A percentile compares a stretch with the other conserved stretches of the same genome.
phyloP scores from a whole-genome alignment of 2,797 vertebrate genomes.

The Oreochromis mossambicus region DNA sequence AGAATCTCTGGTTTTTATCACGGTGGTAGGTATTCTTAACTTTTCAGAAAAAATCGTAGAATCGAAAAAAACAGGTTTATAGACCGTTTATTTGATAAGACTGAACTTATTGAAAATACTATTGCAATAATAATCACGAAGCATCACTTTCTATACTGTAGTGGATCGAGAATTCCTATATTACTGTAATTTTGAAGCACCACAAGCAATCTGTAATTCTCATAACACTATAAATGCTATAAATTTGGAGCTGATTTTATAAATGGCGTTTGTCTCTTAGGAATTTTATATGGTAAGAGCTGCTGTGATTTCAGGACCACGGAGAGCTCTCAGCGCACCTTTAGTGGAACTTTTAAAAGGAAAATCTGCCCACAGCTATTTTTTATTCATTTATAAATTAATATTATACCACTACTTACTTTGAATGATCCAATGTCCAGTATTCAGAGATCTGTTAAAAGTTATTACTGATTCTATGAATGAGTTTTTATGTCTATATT shows the following conservation, averaged over 20 bases:
- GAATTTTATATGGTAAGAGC: neutral
- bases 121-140: neutral
- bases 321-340: slow-evolving; percentile 38
- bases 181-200: neutral
- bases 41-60: neutral
- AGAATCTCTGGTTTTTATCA: slow-evolving; percentile 11
- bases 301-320: slow-evolving; percentile 60
- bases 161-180: neutral
- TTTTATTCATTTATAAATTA: neutral
- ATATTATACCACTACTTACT: neutral
- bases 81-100: neutral
- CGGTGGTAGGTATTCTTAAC: slow-evolving; percentile 49
- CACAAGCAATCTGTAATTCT: neutral
- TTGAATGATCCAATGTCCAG: no score
- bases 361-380: neutral
- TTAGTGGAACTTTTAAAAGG: neutral
- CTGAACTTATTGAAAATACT: neutral
- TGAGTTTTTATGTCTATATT: neutral
- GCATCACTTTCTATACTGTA: neutral
- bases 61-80: no score
- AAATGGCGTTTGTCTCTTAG: neutral
- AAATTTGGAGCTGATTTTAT: neutral
- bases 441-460: no score
- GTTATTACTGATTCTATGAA: neutral
- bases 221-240: neutral